Base-by-base conservation (phyloP, 2,113 vertebrate species). In the Microcebus lehilahytsara region DNA sequence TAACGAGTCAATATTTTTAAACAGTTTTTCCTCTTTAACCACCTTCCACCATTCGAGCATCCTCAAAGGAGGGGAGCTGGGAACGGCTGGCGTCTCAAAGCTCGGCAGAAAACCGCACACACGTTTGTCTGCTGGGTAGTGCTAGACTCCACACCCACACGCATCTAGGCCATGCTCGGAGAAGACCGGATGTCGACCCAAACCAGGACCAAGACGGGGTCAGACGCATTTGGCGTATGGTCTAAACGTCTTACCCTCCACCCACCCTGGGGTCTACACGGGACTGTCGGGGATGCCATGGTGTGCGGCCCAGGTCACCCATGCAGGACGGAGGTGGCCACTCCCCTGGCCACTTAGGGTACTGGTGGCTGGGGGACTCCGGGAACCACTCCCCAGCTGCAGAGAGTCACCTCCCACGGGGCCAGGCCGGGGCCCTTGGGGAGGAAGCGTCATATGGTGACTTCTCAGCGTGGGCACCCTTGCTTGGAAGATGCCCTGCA, bases 231-330 rank as follows among this genome's bases (percentile, higher is more conserved):
- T 37, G 20, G 34, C 1, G 20, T 27, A 6, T 0, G 49, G 74
- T 64, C 32, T 32, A 7, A 87, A 78, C 6, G 85, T 42, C 51
- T 86, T 58, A 56, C 37, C 32, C 32, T 81, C 90, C 78, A 58
- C 6, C 67, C 51, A 49, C 9, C 78, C 0, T 89, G 25, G 9
- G 71, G 13, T 69, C 89, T 74, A 37, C 49, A 85, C 81, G 86
- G 74, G 1, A 25, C 17, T 25, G 46, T 20, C 12, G 0, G 2
- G 25, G 60, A 25, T 3, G 34, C 7, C 2, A 0, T 4, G 66
- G 22, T 46, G 20, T 22, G 66, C 20, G 16, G n/a, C 56, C 51
- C 9, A 56, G 37, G 5, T 8, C 34, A 27, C 14, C 32, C 16
- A n/a, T 11, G 19, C 49, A 32, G 46, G 75, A 64, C 6, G 19